phyloP scores from a whole-genome alignment of 2,888 invertebrate species.

The Macrophya alboannulata region DNA sequence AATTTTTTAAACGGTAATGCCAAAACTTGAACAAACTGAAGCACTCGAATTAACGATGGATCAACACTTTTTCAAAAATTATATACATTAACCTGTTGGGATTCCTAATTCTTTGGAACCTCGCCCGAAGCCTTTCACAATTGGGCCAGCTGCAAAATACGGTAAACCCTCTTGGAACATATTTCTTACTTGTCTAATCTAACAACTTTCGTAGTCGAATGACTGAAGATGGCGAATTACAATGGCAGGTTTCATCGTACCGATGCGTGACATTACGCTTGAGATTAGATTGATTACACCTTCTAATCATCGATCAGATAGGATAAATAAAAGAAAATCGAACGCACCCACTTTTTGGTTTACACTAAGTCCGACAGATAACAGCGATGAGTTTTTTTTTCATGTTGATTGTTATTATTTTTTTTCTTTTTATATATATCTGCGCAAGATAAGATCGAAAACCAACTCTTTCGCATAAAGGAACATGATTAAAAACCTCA shows the following conservation, averaged over 20 bases:
- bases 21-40: not conserved
- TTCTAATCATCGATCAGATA: constrained; percentile 24
- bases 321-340: not conserved
- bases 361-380: not conserved
- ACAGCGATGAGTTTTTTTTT: not conserved
- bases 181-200: constrained; percentile 14
- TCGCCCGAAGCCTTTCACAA: constrained; percentile 96
- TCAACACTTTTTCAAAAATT: constrained; percentile 8
- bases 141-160: constrained; percentile 88
- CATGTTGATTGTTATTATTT: no score
- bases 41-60: not conserved
- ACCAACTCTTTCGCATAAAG: not conserved
- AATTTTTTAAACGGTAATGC: not conserved
- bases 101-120: constrained; percentile 98
- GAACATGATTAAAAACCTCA: not conserved
- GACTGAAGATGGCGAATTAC: constrained; percentile 36
- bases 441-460: not conserved
- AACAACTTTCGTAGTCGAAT: constrained; percentile 27
- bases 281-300: constrained; percentile 29
- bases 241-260: constrained; percentile 7
- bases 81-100: constrained; percentile 88
- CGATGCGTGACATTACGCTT: not conserved
- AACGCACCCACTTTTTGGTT: not conserved
- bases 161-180: constrained; percentile 81
- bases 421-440: not conserved